Conservation (phyloP, 2,113 vertebrate species). For the Apus apus region DNA sequence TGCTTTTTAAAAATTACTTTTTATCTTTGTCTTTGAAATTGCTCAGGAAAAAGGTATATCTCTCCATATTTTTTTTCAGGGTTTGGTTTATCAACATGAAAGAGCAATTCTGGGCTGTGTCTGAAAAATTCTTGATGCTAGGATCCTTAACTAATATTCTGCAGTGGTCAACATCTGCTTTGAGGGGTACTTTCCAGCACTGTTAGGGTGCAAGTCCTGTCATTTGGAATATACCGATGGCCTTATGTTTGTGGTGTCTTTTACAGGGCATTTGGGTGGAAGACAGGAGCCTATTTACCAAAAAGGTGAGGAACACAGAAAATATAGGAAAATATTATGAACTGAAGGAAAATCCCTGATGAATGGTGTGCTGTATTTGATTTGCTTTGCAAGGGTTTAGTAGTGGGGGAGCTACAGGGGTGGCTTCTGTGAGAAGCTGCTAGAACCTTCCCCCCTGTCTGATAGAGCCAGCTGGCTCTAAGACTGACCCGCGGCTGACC, state of each 20-base stretch:
- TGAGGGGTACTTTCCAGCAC: neutral
- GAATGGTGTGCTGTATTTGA: neutral
- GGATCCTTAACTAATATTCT: neutral
- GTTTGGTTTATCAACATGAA: neutral
- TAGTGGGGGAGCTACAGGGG: neutral
- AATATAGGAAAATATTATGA: neutral
- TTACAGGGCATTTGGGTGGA: neutral
- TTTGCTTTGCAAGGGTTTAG: neutral
- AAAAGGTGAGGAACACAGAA: neutral
- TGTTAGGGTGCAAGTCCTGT: neutral
- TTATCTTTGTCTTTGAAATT: neutral
- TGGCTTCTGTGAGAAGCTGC: neutral
- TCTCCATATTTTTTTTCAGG: neutral
- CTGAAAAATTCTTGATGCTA: neutral
- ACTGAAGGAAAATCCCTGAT: neutral
- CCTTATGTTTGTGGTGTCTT: neutral
- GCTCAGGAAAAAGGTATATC: neutral
- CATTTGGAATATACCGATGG: neutral
- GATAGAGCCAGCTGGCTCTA: no score
- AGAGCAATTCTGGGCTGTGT: neutral
- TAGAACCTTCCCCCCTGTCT: neutral
- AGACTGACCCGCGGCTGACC: neutral
- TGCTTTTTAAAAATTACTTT: neutral
- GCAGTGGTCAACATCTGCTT: neutral
- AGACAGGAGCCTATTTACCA: neutral